Percentiles rank a stretch among this genome's conserved stretches.
These are phyloP conservation scores for Lissonota sp. DNA, from an alignment of 2,888 invertebrate species.

Conservation along the genomic window DNA sequence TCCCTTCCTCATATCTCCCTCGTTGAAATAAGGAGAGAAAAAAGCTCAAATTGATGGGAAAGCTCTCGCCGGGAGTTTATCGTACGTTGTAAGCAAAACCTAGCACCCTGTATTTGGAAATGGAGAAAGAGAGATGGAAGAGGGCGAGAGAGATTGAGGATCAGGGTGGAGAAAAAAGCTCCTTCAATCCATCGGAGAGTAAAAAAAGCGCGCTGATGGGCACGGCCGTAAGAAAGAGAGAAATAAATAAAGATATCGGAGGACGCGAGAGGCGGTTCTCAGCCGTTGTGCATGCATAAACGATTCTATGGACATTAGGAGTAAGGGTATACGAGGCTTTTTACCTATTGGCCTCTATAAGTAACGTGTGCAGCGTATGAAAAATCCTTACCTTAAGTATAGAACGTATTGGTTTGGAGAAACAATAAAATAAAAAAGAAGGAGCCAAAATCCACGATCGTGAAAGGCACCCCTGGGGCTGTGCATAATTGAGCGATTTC, in stretches of 20 bases:
- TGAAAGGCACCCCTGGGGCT: slow-evolving; percentile 33
- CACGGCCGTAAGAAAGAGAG: slow-evolving; percentile 17
- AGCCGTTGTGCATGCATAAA: slow-evolving; percentile 39
- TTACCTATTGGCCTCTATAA: not conserved
- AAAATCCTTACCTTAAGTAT: not conserved
- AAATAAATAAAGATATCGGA: not conserved
- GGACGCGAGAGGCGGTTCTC: slow-evolving; percentile 22
- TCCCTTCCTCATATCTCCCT: slow-evolving; percentile 30
- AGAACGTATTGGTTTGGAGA: slow-evolving; percentile 6
- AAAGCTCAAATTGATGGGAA: slow-evolving; percentile 49
- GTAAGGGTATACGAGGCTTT: slow-evolving; percentile 8
- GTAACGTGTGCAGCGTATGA: not conserved
- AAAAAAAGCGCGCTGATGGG: slow-evolving; percentile 24
- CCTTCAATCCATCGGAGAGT: slow-evolving; percentile 41
- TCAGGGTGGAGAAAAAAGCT: slow-evolving; percentile 17
- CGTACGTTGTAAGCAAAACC: slow-evolving; percentile 57
- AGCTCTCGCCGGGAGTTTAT: slow-evolving; percentile 51
- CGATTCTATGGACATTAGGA: slow-evolving; percentile 39
- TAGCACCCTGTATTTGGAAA: slow-evolving; percentile 19
- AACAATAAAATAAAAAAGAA: not conserved
- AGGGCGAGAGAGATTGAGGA: slow-evolving; percentile 19
- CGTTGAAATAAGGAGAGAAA: slow-evolving; percentile 42
- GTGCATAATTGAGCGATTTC: slow-evolving; percentile 46
- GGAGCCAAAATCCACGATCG: slow-evolving; percentile 9
- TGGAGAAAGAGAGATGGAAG: slow-evolving; percentile 5